Percentiles rank a stretch among this genome's conserved stretches.
phyloP scores from a whole-genome alignment of 2,113 vertebrate species.

The Nansenia antarctica region DNA sequence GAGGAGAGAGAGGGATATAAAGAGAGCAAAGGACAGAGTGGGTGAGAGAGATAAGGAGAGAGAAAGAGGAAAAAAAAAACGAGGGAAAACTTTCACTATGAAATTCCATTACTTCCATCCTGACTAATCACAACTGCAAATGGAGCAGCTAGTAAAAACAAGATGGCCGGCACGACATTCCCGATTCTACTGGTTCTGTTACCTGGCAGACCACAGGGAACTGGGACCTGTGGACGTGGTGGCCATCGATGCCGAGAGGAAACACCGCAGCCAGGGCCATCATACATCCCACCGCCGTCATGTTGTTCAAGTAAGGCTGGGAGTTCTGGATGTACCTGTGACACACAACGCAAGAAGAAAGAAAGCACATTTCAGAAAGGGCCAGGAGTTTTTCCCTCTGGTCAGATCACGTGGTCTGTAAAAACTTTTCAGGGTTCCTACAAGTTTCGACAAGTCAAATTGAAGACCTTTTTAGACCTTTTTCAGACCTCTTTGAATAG shows the following conservation, averaged over 20 bases:
- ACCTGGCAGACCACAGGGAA: conserved; percentile 97
- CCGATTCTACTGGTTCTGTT: conserved; percentile 6
- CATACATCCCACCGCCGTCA: conserved; percentile 93
- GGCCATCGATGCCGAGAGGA: conserved; percentile 89
- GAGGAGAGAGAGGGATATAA: conserved; percentile 53
- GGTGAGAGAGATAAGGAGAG: not conserved
- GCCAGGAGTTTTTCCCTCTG: too few species aligned
- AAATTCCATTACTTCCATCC: not conserved
- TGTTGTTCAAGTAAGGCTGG: conserved; percentile 94
- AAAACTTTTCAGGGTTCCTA: too few species aligned
- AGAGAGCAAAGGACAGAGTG: conserved; percentile 31
- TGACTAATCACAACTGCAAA: not conserved
- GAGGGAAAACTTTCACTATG: not conserved
- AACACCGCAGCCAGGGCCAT: conserved; percentile 90
- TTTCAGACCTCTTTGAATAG: too few species aligned
- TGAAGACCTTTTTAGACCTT: too few species aligned
- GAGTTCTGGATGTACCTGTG: conserved; percentile 96
- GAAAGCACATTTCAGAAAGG: too few species aligned
- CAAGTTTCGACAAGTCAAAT: too few species aligned
- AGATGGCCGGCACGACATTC: not conserved
- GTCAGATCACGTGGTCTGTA: too few species aligned
- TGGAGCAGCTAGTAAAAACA: not conserved
- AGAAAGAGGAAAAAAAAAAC: not conserved
- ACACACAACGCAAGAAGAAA: conserved; percentile 17
- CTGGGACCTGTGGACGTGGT: conserved; percentile 81